A percentile compares a stretch with the other conserved stretches of the same genome.
Evolutionary conservation across 2,888 invertebrate genomes (phyloP).

Genomic region (Ormyrus pomaceus): DNA sequence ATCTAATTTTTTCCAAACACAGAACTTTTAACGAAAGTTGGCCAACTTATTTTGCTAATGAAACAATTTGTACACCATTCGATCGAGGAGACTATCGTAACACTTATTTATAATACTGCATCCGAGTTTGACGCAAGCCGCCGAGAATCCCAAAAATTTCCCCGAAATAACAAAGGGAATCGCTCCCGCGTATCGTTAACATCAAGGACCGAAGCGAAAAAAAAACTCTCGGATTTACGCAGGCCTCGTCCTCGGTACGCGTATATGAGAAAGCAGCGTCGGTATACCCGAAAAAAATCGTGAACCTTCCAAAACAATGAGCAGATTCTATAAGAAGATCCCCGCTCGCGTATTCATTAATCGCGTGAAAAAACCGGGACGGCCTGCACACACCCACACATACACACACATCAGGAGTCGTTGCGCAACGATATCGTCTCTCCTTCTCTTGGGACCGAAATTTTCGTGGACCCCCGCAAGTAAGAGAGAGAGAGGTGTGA

Average conservation of each 20-base stretch:
- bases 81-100: too few species aligned
- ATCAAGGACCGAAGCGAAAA: neutral
- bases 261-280: slow-evolving; percentile 1
- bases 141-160: too few species aligned
- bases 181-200: neutral
- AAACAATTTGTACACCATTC: too few species aligned
- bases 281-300: slow-evolving; percentile 27
- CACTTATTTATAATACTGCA: too few species aligned
- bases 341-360: slow-evolving; percentile 50
- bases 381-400: neutral
- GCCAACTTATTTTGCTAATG: too few species aligned
- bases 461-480: slow-evolving; percentile 54
- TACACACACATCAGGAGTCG: neutral
- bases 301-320: slow-evolving; percentile 53
- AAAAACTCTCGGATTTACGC: too few species aligned
- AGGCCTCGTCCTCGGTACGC: neutral
- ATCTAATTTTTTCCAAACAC: neutral
- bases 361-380: slow-evolving; percentile 47
- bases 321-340: slow-evolving; percentile 51
- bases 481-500: neutral
- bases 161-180: neutral
- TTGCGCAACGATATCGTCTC: neutral
- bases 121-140: too few species aligned
- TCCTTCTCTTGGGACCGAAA: slow-evolving; percentile 39
- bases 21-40: too few species aligned